These are phyloP conservation scores for Mus spretus DNA, from an alignment of 2,797 vertebrate species.

Conservation along the genomic window DNA sequence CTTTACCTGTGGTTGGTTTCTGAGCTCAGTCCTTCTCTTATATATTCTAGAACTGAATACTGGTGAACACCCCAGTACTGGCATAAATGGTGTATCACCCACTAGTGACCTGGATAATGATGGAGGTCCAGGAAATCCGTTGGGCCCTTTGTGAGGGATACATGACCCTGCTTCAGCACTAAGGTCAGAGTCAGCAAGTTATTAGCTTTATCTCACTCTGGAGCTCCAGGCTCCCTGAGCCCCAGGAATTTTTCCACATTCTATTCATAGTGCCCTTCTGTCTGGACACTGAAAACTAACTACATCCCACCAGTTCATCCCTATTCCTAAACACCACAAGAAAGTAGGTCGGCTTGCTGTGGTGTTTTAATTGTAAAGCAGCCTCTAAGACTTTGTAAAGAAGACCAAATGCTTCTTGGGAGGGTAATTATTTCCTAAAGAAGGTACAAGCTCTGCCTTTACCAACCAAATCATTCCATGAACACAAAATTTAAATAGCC, in stretches of 20 bases:
- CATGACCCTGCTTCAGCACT: conserved; percentile 62
- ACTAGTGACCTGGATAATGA: conserved; percentile 61
- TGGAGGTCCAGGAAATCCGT: conserved; percentile 50
- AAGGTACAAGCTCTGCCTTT: conserved; percentile 70
- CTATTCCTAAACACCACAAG: conserved; percentile 71
- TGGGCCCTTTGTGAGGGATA: conserved; percentile 62
- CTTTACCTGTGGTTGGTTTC: neutral
- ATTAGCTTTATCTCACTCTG: conserved; percentile 66
- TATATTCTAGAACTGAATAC: neutral
- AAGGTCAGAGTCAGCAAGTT: conserved; percentile 68
- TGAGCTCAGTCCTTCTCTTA: conserved; percentile 22
- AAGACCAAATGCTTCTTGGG: conserved; percentile 69
- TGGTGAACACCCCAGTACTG: conserved; percentile 16
- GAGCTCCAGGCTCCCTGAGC: conserved; percentile 64
- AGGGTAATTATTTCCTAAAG: conserved; percentile 78
- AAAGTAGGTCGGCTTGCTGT: conserved; percentile 77
- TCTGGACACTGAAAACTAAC: conserved; percentile 78
- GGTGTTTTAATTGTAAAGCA: conserved; percentile 78
- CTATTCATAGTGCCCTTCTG: conserved; percentile 80
- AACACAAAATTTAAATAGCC: conserved; percentile 66
- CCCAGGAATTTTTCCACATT: conserved; percentile 65
- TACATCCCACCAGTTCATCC: conserved; percentile 68
- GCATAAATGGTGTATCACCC: conserved; percentile 29
- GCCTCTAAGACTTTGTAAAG: conserved; percentile 70
- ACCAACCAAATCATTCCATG: conserved; percentile 64